A percentile compares a stretch with the other conserved stretches of the same genome.
These are phyloP conservation scores for Balearica regulorum DNA, from an alignment of 2,797 vertebrate species.

Conservation along the genomic window DNA sequence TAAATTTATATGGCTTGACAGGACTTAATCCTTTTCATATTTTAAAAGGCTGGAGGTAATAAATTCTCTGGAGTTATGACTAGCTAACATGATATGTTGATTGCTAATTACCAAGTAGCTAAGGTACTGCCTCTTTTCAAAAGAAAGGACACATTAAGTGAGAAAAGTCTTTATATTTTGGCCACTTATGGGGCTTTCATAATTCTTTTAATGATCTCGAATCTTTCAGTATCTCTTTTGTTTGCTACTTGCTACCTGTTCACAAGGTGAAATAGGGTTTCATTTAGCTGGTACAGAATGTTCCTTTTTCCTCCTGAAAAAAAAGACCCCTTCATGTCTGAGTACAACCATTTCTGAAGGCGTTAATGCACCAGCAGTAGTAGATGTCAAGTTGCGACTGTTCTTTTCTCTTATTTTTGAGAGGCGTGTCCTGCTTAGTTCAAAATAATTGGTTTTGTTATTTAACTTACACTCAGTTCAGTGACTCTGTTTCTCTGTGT, in stretches of 20 bases:
- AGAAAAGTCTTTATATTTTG: conserved; percentile 36
- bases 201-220: conserved; percentile 7
- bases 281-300: not conserved
- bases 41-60: conserved; percentile 3
- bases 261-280: conserved; percentile 21
- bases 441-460: not conserved
- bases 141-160: conserved; percentile 4
- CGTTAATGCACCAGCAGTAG: not conserved
- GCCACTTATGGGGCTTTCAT: not conserved
- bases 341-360: not conserved
- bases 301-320: not conserved
- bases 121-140: conserved; percentile 19
- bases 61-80: conserved; percentile 27
- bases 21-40: not conserved
- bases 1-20: not conserved
- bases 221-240: not conserved
- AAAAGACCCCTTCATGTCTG: not conserved
- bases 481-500: not conserved
- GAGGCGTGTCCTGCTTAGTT: not conserved
- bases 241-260: conserved; percentile 15
- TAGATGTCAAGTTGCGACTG: not conserved
- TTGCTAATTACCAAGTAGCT: conserved; percentile 21
- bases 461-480: not conserved
- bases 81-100: conserved; percentile 25
- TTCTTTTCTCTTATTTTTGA: not conserved